Evolutionary conservation across 2,888 invertebrate genomes (phyloP).

Genomic region (Perdita meconis): DNA sequence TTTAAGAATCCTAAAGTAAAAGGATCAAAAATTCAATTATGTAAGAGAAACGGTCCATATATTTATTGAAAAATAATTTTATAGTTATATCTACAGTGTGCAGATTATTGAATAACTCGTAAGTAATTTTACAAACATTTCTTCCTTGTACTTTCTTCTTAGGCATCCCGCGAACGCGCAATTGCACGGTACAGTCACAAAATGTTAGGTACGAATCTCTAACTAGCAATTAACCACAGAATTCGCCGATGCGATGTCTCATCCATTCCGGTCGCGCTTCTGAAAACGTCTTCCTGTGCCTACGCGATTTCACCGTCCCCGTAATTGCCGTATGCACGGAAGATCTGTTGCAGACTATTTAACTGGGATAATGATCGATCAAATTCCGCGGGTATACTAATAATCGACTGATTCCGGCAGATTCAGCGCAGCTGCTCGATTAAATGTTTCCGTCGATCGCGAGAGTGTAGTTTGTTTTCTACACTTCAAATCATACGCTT

Average conservation of each 20-base stretch:
- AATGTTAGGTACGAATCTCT: conserved; percentile 13
- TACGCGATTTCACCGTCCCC: conserved; percentile 23
- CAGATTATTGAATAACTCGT: neutral
- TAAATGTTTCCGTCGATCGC: neutral
- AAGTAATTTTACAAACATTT: conserved; percentile 3
- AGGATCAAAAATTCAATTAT: too few species aligned
- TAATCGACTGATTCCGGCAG: conserved; percentile 28
- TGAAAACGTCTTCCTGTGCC: conserved; percentile 17
- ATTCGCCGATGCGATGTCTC: neutral
- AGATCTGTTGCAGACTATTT: conserved; percentile 23
- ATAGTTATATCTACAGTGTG: too few species aligned
- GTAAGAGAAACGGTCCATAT: too few species aligned
- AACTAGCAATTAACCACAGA: conserved; percentile 14
- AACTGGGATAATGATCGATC: conserved; percentile 20
- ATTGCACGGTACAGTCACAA: neutral
- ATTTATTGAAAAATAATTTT: too few species aligned
- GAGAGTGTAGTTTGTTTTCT: neutral
- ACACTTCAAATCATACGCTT: conserved; percentile 1
- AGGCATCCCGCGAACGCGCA: neutral
- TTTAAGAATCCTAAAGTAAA: too few species aligned
- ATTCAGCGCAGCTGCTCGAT: conserved; percentile 16
- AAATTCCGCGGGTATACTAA: conserved; percentile 24
- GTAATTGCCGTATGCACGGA: conserved; percentile 20
- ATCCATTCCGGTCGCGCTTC: conserved; percentile 3
- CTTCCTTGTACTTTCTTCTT: conserved; percentile 14